Base-by-base conservation (phyloP, 2,888 invertebrate species). In the Omphaloscelis lunosa region DNA sequence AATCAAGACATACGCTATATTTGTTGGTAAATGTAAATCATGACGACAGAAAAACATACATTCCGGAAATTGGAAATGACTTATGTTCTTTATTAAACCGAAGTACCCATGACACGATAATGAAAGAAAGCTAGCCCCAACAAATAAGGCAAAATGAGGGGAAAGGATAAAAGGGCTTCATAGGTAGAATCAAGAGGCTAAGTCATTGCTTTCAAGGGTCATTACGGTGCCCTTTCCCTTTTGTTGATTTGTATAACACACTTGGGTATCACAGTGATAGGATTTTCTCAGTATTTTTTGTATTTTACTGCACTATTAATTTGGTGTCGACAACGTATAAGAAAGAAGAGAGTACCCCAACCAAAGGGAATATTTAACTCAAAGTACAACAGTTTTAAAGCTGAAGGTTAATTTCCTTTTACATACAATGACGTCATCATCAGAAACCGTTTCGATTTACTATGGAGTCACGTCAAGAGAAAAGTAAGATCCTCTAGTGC, bases 131-230 rank as follows among this genome's bases (percentile, higher is more conserved):
- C 62, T 45, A 71, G 27, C 59, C 75, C 72, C 34, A 72, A 65
- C 71, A 75, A 80, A 82, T 82, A 74, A 75, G 67, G 75, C 62
- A 70, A 76, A 81, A 85, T 66, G 63, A 81, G 85, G 77, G 77
- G 62, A 77, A 70, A 41, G 70, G 66, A 70, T 81, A 72, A 77
- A 80, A 77, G 85, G 82, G 66, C 69, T 73, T 81, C 77, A 72
- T 77, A 77, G 69, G 85, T 80, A 77, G 72, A 85, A 85, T 85
- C 77, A 83, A 83, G 83, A 81, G 85, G 77, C 82, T 67, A 83
- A 85, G 66, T 85, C 83, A 83, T 85, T 77, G 85, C 83, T 70
- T 72, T 70, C 53, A 70, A 83, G 83, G 77, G 77, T 71, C 85
- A 72, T 83, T 85, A 72, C 51, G 66, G 11, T n/a, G 45, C 77